Base-by-base conservation (phyloP, 2,888 invertebrate genomes). In the Tillus elongatus region DNA sequence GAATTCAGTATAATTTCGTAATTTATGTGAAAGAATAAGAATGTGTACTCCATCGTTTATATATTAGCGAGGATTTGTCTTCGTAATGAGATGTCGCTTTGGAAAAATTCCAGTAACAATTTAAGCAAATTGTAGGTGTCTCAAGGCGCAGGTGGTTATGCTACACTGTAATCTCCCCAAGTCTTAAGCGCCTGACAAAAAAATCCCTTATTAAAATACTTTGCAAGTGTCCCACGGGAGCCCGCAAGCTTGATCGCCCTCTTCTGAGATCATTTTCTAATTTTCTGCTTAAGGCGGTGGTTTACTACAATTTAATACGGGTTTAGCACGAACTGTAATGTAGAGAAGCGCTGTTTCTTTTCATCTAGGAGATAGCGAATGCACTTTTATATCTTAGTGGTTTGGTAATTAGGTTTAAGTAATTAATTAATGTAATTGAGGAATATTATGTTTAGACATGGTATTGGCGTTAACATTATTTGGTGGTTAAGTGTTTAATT, bases 201-300 rank as follows among this genome's bases (percentile, higher is more conserved):
- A 61, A 61, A 60, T 59, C 58, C 57, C 58, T 58, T 59, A 59
- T 60, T 61, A 60, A 60, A 60, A 60, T 59, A 57, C 56, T 58
- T 54, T 52, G 50, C 54, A 47, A 54, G 44, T 49, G 50, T 52
- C 57, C 52, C 57, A 34, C 12, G 53, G 52, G 53, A 40, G 40
- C 6, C 15, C 31, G 38, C 33, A 35, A 36, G 29, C 29, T 35
- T 39, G 37, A 38, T 42, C 43, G 41, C 43, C 37, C 46, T 46
- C 46, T 49, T 46, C 46, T 46, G 49, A 51, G 51, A 54, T 54
- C 54, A 52, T 57, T 57, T 53, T 50, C 49, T 59, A 57, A 57
- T 59, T 56, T 54, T 51, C 52, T 53, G 51, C 53, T 46, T 52
- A 50, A 47, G 46, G 45, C 48, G 45, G 48, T 51, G 50, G n/a